phyloP scores from a whole-genome alignment of 2,113 vertebrate genomes.

The Cyphomyrus discorhynchus region DNA sequence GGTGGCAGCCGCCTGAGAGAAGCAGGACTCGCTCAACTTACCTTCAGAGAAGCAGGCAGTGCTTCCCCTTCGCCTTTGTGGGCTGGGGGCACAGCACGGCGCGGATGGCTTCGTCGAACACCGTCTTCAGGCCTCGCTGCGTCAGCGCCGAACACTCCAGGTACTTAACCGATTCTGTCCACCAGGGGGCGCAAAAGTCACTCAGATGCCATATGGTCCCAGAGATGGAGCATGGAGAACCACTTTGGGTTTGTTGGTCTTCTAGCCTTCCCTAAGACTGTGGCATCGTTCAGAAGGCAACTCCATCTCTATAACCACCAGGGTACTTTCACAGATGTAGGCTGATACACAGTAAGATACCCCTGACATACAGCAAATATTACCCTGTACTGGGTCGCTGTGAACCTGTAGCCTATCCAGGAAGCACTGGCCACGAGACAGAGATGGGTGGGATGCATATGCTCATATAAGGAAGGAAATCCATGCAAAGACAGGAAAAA shows the following conservation, averaged over 20 bases:
- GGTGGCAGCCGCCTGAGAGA: background rate
- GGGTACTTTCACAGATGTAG: background rate
- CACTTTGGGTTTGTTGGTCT: background rate
- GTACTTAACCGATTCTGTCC: conserved; percentile 79
- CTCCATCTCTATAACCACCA: background rate
- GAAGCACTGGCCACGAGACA: background rate
- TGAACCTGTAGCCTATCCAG: background rate
- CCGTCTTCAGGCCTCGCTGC: conserved; percentile 79
- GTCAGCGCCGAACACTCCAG: conserved; percentile 86
- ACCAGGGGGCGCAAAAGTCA: background rate
- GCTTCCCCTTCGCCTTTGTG: conserved; percentile 64
- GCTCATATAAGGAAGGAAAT: background rate
- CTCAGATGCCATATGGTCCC: background rate
- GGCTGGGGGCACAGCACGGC: conserved; percentile 82
- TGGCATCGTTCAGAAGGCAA: background rate
- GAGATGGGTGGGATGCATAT: background rate
- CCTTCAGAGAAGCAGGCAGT: conserved; percentile 69
- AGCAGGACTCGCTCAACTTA: conserved; percentile 23
- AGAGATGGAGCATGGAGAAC: background rate
- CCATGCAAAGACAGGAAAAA: background rate
- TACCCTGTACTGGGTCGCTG: background rate
- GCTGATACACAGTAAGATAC: background rate
- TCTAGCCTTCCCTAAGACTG: background rate
- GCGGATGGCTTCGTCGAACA: conserved; percentile 86
- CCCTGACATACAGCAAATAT: background rate